Evolutionary conservation across 2,797 vertebrate species (phyloP), one percentile per base, ranked within the genome.

Genomic region (Cynopterus sphinx): DNA sequence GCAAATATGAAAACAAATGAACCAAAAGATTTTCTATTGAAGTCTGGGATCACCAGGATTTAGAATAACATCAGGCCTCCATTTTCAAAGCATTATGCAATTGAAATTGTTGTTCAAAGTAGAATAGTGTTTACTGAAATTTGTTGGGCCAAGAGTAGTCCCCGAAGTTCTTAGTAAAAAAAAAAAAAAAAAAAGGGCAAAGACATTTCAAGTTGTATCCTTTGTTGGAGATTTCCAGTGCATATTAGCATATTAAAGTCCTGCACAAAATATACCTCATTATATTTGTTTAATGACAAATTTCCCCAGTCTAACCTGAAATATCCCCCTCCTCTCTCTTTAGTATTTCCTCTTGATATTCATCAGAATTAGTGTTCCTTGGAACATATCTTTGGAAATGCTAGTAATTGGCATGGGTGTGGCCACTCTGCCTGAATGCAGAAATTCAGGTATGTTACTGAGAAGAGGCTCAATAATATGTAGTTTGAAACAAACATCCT

Each of bases 11-110:
- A 86, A 91, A 55, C 31, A 57, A 53, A 9, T 6, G 59, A 90
- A 83, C 41, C 51, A 79, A 88, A 87, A 88, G 13, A 24, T 28
- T 59, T 87, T 81, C 53, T 87, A 57, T 53, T 26, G 21, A 75
- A 86, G 63, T 16, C 51, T 57, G 22, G 92, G 39, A 10, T 36
- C 46, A 15, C 6, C 11, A 73, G 24, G 79, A 89, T 11, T 59
- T 79, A 12, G 26, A 49, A 39, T 8, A 61, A 68, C 9, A 36
- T 3, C 2, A 74, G 19, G 10, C 7, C 67, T n/a, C 33, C 36
- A 26, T 74, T 96, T 74, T 36, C 46, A 81, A 87, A 87, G 46
- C 39, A 26, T 59, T 57, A 12, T 51, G 21, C 28, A 65, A 22
- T 21, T 67, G 15, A 87, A 73, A 68, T 24, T 71, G 6, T 55